A percentile compares a stretch with the other conserved stretches of the same genome.
These are phyloP conservation scores for Alces alces DNA, from an alignment of 2,113 vertebrate species.

Conservation along the genomic window DNA sequence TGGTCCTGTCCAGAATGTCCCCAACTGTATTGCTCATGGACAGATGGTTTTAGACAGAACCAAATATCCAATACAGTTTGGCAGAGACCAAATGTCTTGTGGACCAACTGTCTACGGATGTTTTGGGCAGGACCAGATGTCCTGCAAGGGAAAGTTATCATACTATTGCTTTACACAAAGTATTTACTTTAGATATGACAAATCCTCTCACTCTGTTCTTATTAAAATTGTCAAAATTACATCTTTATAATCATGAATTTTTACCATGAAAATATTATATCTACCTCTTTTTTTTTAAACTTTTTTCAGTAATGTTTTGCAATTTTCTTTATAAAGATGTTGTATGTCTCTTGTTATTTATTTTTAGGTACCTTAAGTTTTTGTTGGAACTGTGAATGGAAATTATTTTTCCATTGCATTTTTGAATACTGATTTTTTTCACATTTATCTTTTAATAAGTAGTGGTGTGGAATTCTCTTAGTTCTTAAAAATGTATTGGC, in stretches of 20 bases:
- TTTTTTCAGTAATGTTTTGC: not conserved
- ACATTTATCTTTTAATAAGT: not conserved
- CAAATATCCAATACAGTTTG: not conserved
- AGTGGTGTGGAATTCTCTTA: not conserved
- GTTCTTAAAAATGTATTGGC: not conserved
- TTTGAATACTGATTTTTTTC: not conserved
- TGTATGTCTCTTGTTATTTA: not conserved
- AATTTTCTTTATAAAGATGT: not conserved
- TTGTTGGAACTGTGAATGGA: not conserved
- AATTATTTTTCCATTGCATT: not conserved
- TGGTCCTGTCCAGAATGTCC: not conserved
- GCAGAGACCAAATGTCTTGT: not conserved
- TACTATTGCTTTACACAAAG: not conserved
- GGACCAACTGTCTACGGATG: not conserved
- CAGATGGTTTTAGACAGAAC: not conserved
- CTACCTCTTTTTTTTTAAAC: not conserved
- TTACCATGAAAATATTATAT: not conserved
- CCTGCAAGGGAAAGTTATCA: not conserved
- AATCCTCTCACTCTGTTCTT: not conserved
- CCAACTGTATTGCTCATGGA: not conserved
- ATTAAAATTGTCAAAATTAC: not conserved
- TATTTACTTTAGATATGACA: not conserved
- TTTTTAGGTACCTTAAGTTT: not conserved
- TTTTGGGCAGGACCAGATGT: not conserved
- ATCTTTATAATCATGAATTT: not conserved